These are phyloP conservation scores for Enteromius paludinosus DNA, from an alignment of 2,797 vertebrate genomes.

Conservation along the genomic window DNA sequence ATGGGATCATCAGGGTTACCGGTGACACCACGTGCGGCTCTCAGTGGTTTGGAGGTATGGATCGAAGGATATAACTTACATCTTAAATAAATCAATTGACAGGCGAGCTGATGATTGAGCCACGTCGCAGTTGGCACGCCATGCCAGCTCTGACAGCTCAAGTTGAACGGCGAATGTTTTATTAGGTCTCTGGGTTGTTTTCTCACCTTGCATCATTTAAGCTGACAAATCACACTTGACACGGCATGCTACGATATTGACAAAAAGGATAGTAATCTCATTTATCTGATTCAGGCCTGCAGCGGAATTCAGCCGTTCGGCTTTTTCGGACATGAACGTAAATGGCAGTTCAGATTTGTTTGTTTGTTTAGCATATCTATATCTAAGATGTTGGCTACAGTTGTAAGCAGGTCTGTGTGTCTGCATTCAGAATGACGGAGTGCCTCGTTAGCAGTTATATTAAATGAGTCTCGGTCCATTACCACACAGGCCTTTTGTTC, in stretches of 20 bases:
- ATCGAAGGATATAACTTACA: constrained; percentile 47
- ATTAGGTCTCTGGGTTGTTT: constrained; percentile 52
- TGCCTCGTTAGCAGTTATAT: constrained; percentile 17
- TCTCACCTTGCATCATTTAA: constrained; percentile 56
- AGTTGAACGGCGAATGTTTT: constrained; percentile 41
- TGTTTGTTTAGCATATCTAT: constrained; percentile 14
- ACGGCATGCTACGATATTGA: constrained; percentile 47
- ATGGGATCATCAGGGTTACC: constrained; percentile 35
- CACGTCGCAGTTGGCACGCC: constrained; percentile 24
- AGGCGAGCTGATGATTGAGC: constrained; percentile 47
- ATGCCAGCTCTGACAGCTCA: constrained; percentile 34
- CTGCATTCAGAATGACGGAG: constrained; percentile 16
- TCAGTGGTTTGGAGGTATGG: constrained; percentile 28
- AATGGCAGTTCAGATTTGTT: constrained; percentile 39
- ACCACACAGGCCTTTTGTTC: background rate
- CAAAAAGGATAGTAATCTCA: constrained; percentile 46
- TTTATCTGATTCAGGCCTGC: constrained; percentile 41
- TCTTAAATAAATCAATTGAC: constrained; percentile 53
- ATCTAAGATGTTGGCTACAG: background rate
- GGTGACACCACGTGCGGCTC: constrained; percentile 12
- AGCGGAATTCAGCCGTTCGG: background rate
- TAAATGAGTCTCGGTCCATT: constrained; percentile 18
- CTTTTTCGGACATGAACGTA: background rate
- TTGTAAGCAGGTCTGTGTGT: constrained; percentile 4
- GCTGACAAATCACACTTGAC: constrained; percentile 53